Conservation (phyloP, 2,113 vertebrate species). For the Melanocharis versteri region DNA sequence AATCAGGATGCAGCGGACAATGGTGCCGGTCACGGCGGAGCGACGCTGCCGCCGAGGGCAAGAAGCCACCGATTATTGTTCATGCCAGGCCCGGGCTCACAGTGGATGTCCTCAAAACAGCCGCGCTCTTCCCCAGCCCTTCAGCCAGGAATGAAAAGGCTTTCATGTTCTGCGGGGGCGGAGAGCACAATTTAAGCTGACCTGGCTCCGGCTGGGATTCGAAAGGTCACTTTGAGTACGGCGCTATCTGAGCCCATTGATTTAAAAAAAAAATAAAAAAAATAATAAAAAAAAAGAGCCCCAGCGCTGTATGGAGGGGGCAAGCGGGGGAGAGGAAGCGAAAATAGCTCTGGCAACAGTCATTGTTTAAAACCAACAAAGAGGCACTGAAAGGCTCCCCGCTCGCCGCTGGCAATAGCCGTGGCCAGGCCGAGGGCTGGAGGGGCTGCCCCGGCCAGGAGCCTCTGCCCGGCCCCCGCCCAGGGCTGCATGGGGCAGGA, state of each 20-base stretch:
- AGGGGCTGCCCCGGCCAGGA: background rate
- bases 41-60: background rate
- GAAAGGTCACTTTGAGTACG: slow-evolving; percentile 52
- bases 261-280: background rate
- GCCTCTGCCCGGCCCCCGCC: background rate
- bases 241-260: slow-evolving; percentile 37
- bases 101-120: background rate
- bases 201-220: slow-evolving; percentile 37
- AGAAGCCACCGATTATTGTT: background rate
- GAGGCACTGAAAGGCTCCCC: slow-evolving; percentile 48
- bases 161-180: slow-evolving; percentile 51
- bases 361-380: slow-evolving; percentile 72
- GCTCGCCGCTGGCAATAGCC: slow-evolving; percentile 16
- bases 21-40: background rate
- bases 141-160: slow-evolving; percentile 24
- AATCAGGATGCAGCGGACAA: background rate
- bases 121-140: background rate
- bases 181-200: slow-evolving; percentile 45
- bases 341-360: slow-evolving; percentile 59
- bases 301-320: background rate
- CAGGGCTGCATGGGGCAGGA: background rate
- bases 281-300: background rate
- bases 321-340: slow-evolving; percentile 23
- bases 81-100: background rate
- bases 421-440: background rate